Base-by-base conservation (phyloP, 2,888 invertebrate genomes). In the Steromphala cineraria region DNA sequence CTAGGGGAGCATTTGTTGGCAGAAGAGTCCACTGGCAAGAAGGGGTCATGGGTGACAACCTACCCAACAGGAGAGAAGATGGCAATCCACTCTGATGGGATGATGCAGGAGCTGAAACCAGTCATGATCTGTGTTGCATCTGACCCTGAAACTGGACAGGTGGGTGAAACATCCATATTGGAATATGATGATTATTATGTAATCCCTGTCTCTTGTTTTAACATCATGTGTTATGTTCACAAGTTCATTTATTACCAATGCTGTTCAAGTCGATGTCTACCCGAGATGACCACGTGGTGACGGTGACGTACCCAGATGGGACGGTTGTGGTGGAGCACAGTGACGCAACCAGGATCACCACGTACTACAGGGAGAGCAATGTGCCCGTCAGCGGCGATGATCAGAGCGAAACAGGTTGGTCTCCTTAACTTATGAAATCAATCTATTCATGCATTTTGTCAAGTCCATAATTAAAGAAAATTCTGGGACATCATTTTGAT, bases 301-400 rank as follows among this genome's bases (percentile, higher is more conserved):
- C 89, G 8, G 90, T 93, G 0, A 88, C 89, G 74, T 91, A 92
- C 82, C 92, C 93, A 0, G 92, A 92, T 86, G 93, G 92, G 31
- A 91, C 90, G 24, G 90, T 89, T 4, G 88, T 93, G n/a, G 91
- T 93, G 40, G 93, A 93, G 80, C 93, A 93, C 84, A 87, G 88
- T n/a, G 93, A 93, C 83, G 93, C 93, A 17, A 94, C 94, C 4
- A 86, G 93, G 21, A 93, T 93, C 78, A 93, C 92, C 19, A 90
- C 90, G 4, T 92, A 90, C 80, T 91, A 90, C 84, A 81, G 89
- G n/a, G 88, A 90, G 81, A 88, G 86, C 75, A 85, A 88, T 80
- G 82, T 88, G 7, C 80, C 88, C n/a, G 71, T 82, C 0, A 74
- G 46, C 21, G 80, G 79, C 78, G 87, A 85, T 2, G 84, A 83